Base-by-base conservation (phyloP, 1,140 invertebrate genomes). In the Musca vetustissima region DNA sequence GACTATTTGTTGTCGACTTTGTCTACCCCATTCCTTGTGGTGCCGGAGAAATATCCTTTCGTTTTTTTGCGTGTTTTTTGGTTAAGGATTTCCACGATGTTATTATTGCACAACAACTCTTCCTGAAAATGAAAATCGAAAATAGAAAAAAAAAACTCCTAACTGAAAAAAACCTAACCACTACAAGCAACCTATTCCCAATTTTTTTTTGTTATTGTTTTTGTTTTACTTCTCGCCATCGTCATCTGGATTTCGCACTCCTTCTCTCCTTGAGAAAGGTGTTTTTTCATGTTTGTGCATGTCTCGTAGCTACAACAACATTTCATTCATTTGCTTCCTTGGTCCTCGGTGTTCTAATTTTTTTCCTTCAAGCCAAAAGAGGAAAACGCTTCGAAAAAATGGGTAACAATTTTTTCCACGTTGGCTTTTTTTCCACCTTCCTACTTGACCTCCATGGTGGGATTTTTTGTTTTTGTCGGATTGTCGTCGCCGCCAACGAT, bases 401-500 rank as follows among this genome's bases (percentile, higher is more conserved):
- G 36, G 36, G 36, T 43, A 43, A 43, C 36, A 4, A 43, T 21
- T 61, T 61, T 61, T 43, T 61, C 36, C 6, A 6, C 48, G 15
- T 52, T 19, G 1, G 4, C 17, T 19, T 6, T 15, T 21, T 52
- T 52, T 61, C 57, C 57, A 61, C 57, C 57, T n/a, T n/a, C n/a
- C n/a, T 61, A 28, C 57, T 61, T 61, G 57, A 61, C 57, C 57
- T 61, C 57, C 57, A 61, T 28, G n/a, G 28, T 61, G 57, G 36
- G 57, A 21, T 19, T 43, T 21, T 52, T 52, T 52, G 17, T 52
- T 52, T 15, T 7, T 49, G 2, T 49, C 15, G 15, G 48, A 22
- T 19, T 19, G 17, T 21, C 6, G 49, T 19, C 21, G 17, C 21
- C 13, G 49, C 21, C 21, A 22, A 19, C 17, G 28, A 43, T 19